Conservation (phyloP, 2,113 vertebrate species). For the Passer domesticus region DNA sequence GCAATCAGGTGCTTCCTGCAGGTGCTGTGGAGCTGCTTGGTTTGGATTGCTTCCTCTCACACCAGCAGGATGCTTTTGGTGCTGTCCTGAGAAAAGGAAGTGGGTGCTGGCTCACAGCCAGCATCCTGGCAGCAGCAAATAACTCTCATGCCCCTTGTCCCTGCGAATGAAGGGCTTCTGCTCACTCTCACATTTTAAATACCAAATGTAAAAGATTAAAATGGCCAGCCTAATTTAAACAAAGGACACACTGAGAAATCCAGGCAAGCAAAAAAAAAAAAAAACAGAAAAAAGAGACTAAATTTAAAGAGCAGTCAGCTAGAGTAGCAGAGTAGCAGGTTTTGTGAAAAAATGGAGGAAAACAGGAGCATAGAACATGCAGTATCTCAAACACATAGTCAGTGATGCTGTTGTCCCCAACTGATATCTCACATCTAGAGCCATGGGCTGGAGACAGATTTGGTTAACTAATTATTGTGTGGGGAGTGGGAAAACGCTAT, state of each 20-base stretch:
- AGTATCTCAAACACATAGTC: neutral
- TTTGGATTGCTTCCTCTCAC: neutral
- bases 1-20: slow-evolving; percentile 19
- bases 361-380: neutral
- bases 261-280: neutral
- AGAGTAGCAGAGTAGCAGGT: neutral
- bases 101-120: neutral
- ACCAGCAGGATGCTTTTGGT: neutral
- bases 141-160: neutral
- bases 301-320: neutral
- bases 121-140: neutral
- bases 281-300: neutral
- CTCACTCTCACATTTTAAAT: neutral
- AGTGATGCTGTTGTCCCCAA: neutral
- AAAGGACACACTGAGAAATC: neutral
- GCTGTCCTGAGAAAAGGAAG: neutral
- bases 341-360: neutral
- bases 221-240: neutral
- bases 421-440: neutral
- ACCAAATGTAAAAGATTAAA: neutral
- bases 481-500: neutral
- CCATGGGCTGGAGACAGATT: neutral
- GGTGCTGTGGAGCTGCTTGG: neutral
- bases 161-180: neutral
- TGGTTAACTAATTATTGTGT: neutral